These are phyloP conservation scores for Lutjanus argentimaculatus DNA, from an alignment of 2,797 vertebrate species.

Conservation along the genomic window DNA sequence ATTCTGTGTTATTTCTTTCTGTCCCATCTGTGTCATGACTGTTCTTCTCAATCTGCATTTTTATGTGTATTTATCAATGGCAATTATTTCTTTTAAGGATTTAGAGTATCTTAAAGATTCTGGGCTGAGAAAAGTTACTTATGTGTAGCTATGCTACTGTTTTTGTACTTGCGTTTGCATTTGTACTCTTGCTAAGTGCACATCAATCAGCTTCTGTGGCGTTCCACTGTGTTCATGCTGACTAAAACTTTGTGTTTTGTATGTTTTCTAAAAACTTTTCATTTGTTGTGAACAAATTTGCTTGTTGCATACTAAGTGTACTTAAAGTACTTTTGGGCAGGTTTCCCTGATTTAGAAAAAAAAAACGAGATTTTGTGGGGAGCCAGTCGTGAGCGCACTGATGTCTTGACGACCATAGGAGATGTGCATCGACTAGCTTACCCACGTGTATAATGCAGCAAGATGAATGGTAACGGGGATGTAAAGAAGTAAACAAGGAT, in stretches of 20 bases:
- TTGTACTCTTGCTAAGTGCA: conserved; percentile 70
- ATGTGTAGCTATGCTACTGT: conserved; percentile 70
- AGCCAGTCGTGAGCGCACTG: conserved; percentile 47
- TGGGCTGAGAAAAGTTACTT: conserved; percentile 47
- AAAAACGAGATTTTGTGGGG: conserved; percentile 25
- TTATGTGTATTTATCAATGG: conserved; percentile 60
- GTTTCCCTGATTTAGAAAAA: conserved; percentile 63
- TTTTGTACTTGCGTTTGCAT: conserved; percentile 69
- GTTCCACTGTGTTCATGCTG: conserved; percentile 66
- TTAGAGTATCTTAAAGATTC: conserved; percentile 46
- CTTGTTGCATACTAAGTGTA: conserved; percentile 82
- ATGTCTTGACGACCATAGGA: conserved; percentile 59
- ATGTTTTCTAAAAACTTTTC: conserved; percentile 68
- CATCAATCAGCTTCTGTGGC: conserved; percentile 72
- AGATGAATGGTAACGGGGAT: conserved; percentile 62
- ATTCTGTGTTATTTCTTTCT: conserved; percentile 55
- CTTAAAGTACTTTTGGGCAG: conserved; percentile 84
- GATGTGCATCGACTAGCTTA: conserved; percentile 47
- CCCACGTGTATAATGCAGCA: conserved; percentile 45
- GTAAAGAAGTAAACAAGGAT: conserved; percentile 59
- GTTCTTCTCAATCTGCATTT: conserved; percentile 44
- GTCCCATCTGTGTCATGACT: conserved; percentile 45
- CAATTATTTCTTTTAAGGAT: conserved; percentile 54
- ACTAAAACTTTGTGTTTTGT: conserved; percentile 73
- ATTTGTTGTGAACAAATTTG: conserved; percentile 73